Evolutionary conservation across 2,888 invertebrate genomes (phyloP).

Genomic region (Thymelicus acteon): DNA sequence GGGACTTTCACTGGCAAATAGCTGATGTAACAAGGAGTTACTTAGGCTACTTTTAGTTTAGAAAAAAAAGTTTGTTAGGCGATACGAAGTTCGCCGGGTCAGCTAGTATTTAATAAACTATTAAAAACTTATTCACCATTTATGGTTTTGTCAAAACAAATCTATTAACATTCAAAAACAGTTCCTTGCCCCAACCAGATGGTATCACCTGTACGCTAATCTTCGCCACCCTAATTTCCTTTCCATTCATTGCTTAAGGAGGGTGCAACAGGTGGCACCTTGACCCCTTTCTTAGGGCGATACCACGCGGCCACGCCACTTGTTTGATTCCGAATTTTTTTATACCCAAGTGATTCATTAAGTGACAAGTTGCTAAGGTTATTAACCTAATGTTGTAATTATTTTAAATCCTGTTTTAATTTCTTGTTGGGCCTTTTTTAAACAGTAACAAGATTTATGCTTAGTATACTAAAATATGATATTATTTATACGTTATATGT

Average conservation of each 20-base stretch:
- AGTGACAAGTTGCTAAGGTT: not conserved
- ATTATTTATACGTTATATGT: no score
- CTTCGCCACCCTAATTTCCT: slow-evolving; percentile 58
- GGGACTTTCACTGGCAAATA: no score
- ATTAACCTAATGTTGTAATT: not conserved
- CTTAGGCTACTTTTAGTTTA: no score
- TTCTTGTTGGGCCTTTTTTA: no score
- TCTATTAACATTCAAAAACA: not conserved
- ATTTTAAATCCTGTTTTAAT: no score
- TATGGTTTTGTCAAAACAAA: not conserved
- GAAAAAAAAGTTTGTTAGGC: no score
- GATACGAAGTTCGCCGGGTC: no score
- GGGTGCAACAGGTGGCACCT: slow-evolving; percentile 75
- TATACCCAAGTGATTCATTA: not conserved
- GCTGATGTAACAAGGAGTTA: no score
- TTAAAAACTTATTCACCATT: no score
- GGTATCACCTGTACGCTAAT: slow-evolving; percentile 35
- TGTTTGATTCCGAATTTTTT: slow-evolving; percentile 40
- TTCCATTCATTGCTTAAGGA: slow-evolving; percentile 42
- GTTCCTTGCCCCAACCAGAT: slow-evolving; percentile 31
- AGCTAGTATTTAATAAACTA: no score
- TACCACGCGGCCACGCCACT: slow-evolving; percentile 50
- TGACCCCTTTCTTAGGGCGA: slow-evolving; percentile 78
- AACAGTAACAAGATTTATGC: no score
- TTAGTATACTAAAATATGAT: no score